phyloP scores from a whole-genome alignment of 37 sponge, comb jelly and placozoan species.

The Oscarella lobularis region DNA sequence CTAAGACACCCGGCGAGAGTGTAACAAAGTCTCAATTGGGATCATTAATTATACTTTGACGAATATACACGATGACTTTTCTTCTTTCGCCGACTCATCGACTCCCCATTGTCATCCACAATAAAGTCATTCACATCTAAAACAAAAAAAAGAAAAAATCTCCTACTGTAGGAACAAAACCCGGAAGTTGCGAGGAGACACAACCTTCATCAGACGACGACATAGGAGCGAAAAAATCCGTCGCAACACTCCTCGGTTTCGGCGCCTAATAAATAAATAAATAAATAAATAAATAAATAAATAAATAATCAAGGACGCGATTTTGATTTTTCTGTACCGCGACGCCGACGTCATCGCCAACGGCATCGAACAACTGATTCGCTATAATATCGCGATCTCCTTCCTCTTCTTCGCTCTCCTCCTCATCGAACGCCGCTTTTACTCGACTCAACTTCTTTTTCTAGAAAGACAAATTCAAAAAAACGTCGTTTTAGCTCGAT shows the following conservation, averaged over 20 bases:
- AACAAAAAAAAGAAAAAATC: too few species aligned
- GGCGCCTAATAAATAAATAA: too few species aligned
- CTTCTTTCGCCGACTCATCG: conserved; percentile 33
- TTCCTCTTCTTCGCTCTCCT: conserved; percentile 7
- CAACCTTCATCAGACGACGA: neutral
- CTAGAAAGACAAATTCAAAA: neutral
- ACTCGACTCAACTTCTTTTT: conserved; percentile 51
- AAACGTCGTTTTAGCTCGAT: neutral
- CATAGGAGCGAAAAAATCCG: too few species aligned
- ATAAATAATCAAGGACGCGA: too few species aligned
- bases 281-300: too few species aligned
- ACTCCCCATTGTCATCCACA: conserved; percentile 75
- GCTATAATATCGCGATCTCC: conserved; percentile 1
- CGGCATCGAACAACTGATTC: neutral
- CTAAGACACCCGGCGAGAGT: conserved; percentile 17
- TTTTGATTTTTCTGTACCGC: too few species aligned
- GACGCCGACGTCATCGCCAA: neutral
- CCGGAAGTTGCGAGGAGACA: neutral
- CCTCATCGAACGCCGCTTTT: conserved; percentile 50
- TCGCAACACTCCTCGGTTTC: too few species aligned
- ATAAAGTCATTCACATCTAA: conserved; percentile 58
- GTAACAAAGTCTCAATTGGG: neutral
- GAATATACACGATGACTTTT: conserved; percentile 41
- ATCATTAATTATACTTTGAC: conserved; percentile 4
- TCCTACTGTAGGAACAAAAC: too few species aligned